phyloP scores from a whole-genome alignment of 2,888 invertebrate genomes.

The Torymus aiolomorphi region DNA sequence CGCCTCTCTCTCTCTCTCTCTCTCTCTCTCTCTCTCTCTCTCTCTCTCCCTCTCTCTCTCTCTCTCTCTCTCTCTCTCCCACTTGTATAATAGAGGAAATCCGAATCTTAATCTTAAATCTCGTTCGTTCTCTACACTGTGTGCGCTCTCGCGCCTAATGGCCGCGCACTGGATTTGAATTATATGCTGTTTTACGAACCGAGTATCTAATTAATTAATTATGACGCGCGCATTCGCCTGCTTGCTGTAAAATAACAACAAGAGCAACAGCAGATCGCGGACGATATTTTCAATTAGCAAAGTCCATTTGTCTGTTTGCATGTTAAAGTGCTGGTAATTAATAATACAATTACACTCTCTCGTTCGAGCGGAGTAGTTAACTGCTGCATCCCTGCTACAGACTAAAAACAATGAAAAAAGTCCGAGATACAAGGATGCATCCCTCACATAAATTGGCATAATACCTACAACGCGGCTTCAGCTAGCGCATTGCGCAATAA shows the following conservation, averaged over 20 bases:
- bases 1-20: background rate
- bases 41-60: background rate
- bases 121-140: too few species aligned
- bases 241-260: too few species aligned
- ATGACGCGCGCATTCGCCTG: background rate
- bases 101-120: conserved; percentile 16
- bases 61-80: background rate
- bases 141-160: background rate
- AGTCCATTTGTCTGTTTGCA: background rate
- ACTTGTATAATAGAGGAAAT: conserved; percentile 34
- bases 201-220: conserved; percentile 1
- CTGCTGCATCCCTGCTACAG: too few species aligned
- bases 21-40: background rate
- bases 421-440: too few species aligned
- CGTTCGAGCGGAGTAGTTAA: too few species aligned
- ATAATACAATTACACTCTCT: too few species aligned
- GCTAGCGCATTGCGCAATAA: background rate
- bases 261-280: too few species aligned
- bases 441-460: background rate
- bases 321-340: too few species aligned
- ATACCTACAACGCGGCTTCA: background rate
- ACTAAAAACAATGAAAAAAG: too few species aligned
- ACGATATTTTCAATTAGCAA: too few species aligned
- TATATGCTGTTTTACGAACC: conserved; percentile 1
- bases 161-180: background rate